Evolutionary conservation across 2,888 invertebrate species (phyloP), one percentile per base, ranked within the genome.

Genomic region (Sericinus montela): DNA sequence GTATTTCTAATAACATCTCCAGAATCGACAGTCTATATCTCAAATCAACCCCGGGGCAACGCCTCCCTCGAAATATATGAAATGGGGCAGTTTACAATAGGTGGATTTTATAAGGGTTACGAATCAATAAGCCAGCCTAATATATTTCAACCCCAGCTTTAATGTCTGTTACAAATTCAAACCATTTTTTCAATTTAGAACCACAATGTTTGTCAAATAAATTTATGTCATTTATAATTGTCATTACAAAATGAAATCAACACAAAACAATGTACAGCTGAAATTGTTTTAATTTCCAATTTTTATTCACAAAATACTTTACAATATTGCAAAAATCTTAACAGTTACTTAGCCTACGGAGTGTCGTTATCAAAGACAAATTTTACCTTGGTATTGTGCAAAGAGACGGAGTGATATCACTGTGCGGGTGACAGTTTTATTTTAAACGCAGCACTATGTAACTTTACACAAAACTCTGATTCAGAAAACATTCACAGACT

Each of bases 41-140:
- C 67, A 62, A 67, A 67, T 63, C 68, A 71, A 68, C 69, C 79
- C 72, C 65, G 66, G 67, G 70, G 73, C 71, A 62, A 70, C 61
- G 63, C 67, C 67, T 69, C 75, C 73, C 77, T 76, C 70, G 70
- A 73, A 70, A 73, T 73, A 69, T 76, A 75, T 76, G 75, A 76
- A 76, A 73, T 72, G 74, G 81, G 80, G 75, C 67, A 69, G 62
- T 65, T 76, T 66, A 75, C 75, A 70, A 75, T 75, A 75, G 72
- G 72, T 72, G 75, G 76, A 75, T 80, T 84, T 83, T 83, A 83
- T 83, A 75, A 76, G 85, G 85, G 85, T 78, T 70, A 70, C 69
- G 73, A 84, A 83, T 84, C 85, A 80, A 85, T 83, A 79, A 71
- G 38, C 62, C 60, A 61, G 62, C 63, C 65, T 64, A 64, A 72